phyloP scores from a whole-genome alignment of 92 coral and sea anemone species.

The Epizoanthus ramosus region DNA sequence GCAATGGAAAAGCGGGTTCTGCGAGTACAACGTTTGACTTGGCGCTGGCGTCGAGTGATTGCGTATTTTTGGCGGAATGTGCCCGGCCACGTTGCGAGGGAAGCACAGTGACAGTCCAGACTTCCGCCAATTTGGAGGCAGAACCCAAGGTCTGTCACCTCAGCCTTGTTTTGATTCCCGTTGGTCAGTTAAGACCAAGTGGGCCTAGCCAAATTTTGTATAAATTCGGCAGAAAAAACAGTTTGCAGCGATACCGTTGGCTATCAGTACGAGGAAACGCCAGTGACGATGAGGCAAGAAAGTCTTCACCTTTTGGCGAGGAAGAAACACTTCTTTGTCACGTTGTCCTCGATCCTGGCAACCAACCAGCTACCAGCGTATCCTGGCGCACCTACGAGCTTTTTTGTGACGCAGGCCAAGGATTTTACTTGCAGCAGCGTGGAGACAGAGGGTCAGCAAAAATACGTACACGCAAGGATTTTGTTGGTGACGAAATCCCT shows the following conservation, averaged over 20 bases:
- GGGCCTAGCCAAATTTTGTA: neutral
- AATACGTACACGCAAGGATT: conserved; percentile 1
- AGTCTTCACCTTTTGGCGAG: too few relatives aligned
- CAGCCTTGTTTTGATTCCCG: conserved; percentile 4
- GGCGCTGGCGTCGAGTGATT: neutral
- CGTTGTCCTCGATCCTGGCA: conserved; percentile 20
- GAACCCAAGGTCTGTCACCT: neutral
- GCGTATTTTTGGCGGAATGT: neutral
- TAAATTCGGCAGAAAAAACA: neutral
- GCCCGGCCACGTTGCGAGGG: neutral
- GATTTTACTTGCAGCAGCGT: conserved; percentile 11
- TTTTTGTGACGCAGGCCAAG: neutral
- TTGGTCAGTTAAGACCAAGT: neutral
- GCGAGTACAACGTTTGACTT: conserved; percentile 19
- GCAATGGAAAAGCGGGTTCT: conserved; percentile 4
- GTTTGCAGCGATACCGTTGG: conserved; percentile 1
- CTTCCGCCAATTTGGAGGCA: neutral
- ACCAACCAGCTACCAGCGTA: neutral
- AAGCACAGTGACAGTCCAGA: too few relatives aligned
- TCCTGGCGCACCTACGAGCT: conserved; percentile 20
- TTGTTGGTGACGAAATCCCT: conserved; percentile 19
- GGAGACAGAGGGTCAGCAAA: conserved; percentile 26
- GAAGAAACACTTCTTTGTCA: conserved; percentile 1
- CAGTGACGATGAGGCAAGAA: neutral
- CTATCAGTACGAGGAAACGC: neutral